Evolutionary conservation across 1,140 invertebrate genomes (phyloP).

Genomic region (Aphis gossypii): DNA sequence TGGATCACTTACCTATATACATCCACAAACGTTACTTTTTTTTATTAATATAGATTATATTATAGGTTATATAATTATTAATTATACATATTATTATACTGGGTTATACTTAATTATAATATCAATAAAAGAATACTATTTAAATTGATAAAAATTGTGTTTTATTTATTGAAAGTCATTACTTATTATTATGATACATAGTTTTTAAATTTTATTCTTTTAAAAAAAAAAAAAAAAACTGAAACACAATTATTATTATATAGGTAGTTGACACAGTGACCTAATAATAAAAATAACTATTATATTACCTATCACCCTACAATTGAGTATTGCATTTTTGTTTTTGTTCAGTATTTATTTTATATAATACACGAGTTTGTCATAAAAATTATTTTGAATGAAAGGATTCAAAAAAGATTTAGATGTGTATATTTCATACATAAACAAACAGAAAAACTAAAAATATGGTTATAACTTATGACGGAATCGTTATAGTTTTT

Average conservation of each 20-base stretch:
- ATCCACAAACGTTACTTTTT: no score
- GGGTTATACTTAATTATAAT: no score
- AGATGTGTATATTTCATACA: background rate
- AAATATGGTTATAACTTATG: background rate
- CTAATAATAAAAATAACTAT: background rate
- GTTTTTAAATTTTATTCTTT: background rate
- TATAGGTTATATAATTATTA: no score
- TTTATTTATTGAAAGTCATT: background rate
- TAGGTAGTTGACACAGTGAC: background rate
- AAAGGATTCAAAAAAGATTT: background rate
- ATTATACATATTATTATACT: no score
- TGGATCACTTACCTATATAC: no score
- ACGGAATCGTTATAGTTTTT: background rate
- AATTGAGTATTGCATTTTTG: background rate
- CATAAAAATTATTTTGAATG: background rate
- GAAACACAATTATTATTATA: background rate
- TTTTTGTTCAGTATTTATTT: background rate
- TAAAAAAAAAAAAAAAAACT: background rate
- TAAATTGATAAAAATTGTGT: no score
- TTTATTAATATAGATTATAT: no score
- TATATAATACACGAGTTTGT: background rate
- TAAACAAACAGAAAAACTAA: slow-evolving; percentile 7
- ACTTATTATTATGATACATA: background rate
- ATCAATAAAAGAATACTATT: no score
- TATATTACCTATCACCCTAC: background rate